phyloP scores from a whole-genome alignment of 2,888 invertebrate genomes.

The Julus scanicus region DNA sequence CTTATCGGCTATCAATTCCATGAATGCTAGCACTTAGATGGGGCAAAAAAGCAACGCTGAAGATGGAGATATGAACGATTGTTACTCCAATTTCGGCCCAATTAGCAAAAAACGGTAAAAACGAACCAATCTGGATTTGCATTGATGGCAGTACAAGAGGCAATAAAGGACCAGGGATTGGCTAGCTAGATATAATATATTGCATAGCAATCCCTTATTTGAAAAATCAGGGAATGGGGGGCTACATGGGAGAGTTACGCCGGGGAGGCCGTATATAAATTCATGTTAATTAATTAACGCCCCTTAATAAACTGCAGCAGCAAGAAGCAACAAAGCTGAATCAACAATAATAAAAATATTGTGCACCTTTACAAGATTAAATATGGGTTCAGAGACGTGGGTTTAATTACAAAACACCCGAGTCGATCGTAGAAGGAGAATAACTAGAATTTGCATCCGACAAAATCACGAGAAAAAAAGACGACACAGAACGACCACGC shows the following conservation, averaged over 20 bases:
- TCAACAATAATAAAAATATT: slow-evolving; percentile 44
- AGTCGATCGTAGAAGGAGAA: slow-evolving; percentile 29
- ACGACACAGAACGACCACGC: slow-evolving; percentile 43
- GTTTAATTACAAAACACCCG: slow-evolving; percentile 33
- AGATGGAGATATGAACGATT: neutral
- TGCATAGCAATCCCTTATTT: slow-evolving; percentile 45
- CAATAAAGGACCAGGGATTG: slow-evolving; percentile 45
- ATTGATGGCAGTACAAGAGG: slow-evolving; percentile 30
- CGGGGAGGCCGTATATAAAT: slow-evolving; percentile 35
- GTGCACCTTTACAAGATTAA: slow-evolving; percentile 44
- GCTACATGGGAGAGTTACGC: slow-evolving; percentile 26
- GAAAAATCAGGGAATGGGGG: slow-evolving; percentile 27
- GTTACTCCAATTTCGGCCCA: neutral
- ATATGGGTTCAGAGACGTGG: slow-evolving; percentile 38
- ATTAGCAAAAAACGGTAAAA: neutral
- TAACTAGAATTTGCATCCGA: slow-evolving; percentile 41
- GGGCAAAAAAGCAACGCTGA: neutral
- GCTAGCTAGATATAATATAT: slow-evolving; percentile 45
- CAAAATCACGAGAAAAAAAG: slow-evolving; percentile 33
- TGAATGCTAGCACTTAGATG: neutral
- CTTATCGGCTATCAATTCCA: neutral
- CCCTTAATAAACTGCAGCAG: slow-evolving; percentile 37
- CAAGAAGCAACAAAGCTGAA: slow-evolving; percentile 43
- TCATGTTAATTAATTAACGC: slow-evolving; percentile 42
- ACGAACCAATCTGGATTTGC: neutral